phyloP scores from a whole-genome alignment of 2,888 invertebrate genomes.

The Nipponacmea schrenckii region DNA sequence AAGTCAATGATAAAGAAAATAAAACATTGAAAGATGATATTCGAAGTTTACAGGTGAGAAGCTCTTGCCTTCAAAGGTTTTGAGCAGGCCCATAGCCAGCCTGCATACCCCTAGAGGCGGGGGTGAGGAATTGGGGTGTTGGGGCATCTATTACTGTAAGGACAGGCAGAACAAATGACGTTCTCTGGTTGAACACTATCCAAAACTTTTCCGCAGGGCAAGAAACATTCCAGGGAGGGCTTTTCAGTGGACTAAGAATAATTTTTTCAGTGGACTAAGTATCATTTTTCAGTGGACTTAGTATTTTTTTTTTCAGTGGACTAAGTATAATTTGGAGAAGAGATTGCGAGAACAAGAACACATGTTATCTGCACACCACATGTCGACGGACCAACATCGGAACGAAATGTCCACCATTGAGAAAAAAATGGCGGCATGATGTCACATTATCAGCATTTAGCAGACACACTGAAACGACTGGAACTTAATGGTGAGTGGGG shows the following conservation, averaged over 20 bases:
- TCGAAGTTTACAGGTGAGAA: slow-evolving; percentile 44
- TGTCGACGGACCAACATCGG: slow-evolving; percentile 43
- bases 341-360: slow-evolving; percentile 45
- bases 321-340: slow-evolving; percentile 51
- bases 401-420: slow-evolving; percentile 46
- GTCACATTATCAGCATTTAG: slow-evolving; percentile 33
- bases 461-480: slow-evolving; percentile 39
- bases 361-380: slow-evolving; percentile 44
- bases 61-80: too few species aligned
- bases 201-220: too few species aligned
- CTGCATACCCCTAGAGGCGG: too few species aligned
- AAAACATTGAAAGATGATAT: slow-evolving; percentile 49
- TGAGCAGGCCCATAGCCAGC: too few species aligned
- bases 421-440: slow-evolving; percentile 35
- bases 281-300: too few species aligned
- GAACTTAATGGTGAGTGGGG: slow-evolving; percentile 48
- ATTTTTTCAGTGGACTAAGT: too few species aligned
- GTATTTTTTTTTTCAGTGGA: slow-evolving; percentile 34
- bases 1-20: slow-evolving; percentile 46
- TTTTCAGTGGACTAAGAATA: too few species aligned
- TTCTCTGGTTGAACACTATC: too few species aligned
- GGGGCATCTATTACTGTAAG: too few species aligned
- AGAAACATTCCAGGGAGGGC: too few species aligned
- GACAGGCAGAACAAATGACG: too few species aligned
- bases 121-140: too few species aligned